Evolutionary conservation across 2,888 invertebrate species (phyloP), one percentile per base, ranked within the genome.

Genomic region (Eupithecia tripunctaria): DNA sequence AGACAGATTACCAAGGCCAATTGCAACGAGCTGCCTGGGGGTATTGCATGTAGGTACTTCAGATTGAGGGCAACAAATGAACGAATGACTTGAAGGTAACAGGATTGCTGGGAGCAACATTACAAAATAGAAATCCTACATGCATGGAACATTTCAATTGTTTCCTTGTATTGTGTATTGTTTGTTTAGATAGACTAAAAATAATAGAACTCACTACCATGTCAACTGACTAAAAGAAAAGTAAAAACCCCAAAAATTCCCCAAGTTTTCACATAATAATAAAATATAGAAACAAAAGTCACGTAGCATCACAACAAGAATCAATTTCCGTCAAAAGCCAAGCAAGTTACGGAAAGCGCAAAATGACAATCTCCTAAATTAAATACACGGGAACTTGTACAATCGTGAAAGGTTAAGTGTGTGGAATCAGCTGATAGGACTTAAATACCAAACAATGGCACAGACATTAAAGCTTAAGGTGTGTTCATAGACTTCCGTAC

Each of bases 331-430:
- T 75, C 75, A 75, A 72, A 75, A 64, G 70, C 64, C 69, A 72
- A 69, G 67, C 62, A 60, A 67, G 70, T 60, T 70, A 70, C 72
- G 72, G 75, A 72, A 72, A 76, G 65, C 72, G 27, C 63, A 76
- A 71, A 70, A 74, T 77, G 79, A 78, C 76, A 77, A 77, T 73
- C 74, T 78, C 68, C 75, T 69, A 76, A 73, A 75, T 73, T 73
- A 75, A 76, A 77, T 76, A 74, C 77, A 74, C 74, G 73, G 81
- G 80, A 81, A 81, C 82, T 79, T 80, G 81, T 78, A 77, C 88
- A 89, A 84, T 93, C 94, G 93, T 94, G 93, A 94, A 91, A 94
- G 93, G 93, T 93, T 91, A 89, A 82, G 85, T 86, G 87, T 86
- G 85, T 86, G 86, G 86, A 89, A 93, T 92, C 92, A 89, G 87